Conservation (phyloP, 2,888 invertebrate genomes). For the Idaea biselata region DNA sequence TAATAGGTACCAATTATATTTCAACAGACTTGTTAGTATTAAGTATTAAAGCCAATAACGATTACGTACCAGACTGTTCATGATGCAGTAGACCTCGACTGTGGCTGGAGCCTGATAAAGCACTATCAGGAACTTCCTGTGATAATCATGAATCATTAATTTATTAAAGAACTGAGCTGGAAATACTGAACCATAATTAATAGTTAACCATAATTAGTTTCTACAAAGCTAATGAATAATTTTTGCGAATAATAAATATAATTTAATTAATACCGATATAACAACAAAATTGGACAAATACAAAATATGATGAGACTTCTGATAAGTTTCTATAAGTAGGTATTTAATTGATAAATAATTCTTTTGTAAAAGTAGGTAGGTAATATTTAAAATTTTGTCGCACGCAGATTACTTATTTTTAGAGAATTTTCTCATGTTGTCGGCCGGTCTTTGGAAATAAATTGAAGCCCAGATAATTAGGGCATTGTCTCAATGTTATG, state of each 20-base stretch:
- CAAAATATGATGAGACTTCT: too few species aligned
- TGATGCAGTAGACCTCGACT: slow-evolving; percentile 58
- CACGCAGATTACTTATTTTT: too few species aligned
- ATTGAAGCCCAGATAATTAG: slow-evolving; percentile 41
- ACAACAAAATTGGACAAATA: too few species aligned
- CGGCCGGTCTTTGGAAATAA: slow-evolving; percentile 10
- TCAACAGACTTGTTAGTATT: not conserved
- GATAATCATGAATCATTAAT: slow-evolving; percentile 35
- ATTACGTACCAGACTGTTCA: slow-evolving; percentile 41
- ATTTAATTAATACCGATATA: too few species aligned
- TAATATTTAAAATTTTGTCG: too few species aligned
- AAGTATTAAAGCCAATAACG: not conserved
- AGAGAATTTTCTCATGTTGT: slow-evolving; percentile 2
- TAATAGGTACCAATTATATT: not conserved
- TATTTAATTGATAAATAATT: too few species aligned
- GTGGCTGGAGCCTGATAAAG: slow-evolving; percentile 56
- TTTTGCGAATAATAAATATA: too few species aligned
- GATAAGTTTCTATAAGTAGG: too few species aligned
- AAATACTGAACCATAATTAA: not conserved
- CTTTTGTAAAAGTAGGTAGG: too few species aligned
- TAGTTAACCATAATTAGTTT: not conserved
- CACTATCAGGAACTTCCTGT: slow-evolving; percentile 63
- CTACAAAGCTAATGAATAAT: not conserved
- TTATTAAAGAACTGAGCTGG: not conserved
- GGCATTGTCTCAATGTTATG: slow-evolving; percentile 39